These are phyloP conservation scores for Ceyx melanurus DNA, from an alignment of 2,113 vertebrate genomes.

Conservation along the genomic window DNA sequence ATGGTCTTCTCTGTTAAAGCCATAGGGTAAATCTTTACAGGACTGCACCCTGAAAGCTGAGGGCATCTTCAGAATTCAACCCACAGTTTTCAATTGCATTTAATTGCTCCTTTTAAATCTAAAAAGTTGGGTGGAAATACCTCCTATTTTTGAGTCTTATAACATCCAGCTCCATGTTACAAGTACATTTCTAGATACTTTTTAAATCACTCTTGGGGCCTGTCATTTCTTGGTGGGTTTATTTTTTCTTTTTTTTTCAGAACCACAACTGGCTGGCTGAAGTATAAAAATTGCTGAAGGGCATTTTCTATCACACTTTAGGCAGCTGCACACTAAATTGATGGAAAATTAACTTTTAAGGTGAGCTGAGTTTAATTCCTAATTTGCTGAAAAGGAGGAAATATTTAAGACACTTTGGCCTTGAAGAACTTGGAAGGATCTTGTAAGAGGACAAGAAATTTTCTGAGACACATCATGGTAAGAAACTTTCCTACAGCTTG, in stretches of 20 bases:
- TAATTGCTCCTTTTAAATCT: not conserved
- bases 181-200: slow-evolving; percentile 1
- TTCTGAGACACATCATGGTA: not conserved
- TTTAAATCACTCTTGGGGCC: not conserved
- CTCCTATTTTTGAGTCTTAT: not conserved
- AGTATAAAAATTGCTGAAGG: slow-evolving; percentile 28
- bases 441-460: not conserved
- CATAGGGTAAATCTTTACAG: not conserved
- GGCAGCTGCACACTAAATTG: not conserved
- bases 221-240: not conserved
- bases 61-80: not conserved
- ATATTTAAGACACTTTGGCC: not conserved
- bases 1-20: not conserved
- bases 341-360: slow-evolving; percentile 32
- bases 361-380: slow-evolving; percentile 13
- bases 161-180: not conserved
- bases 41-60: not conserved
- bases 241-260: not conserved
- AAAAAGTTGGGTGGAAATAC: not conserved
- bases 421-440: not conserved
- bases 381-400: slow-evolving; percentile 15
- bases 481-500: not conserved
- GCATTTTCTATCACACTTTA: not conserved
- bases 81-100: not conserved
- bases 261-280: not conserved